These are phyloP conservation scores for Corydoras maculifer DNA, from an alignment of 2,113 vertebrate species.

Conservation along the genomic window DNA sequence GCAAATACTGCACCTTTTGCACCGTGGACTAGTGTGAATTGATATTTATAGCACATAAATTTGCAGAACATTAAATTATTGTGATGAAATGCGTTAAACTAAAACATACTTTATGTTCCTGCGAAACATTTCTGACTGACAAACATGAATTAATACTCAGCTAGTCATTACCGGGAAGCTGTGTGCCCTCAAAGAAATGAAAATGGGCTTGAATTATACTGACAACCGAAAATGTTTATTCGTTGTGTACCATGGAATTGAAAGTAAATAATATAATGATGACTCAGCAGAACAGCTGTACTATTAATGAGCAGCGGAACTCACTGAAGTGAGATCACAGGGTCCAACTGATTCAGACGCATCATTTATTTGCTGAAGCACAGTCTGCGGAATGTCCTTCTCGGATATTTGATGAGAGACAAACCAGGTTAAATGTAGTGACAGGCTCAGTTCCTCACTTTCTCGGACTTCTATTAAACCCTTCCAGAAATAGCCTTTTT, in stretches of 20 bases:
- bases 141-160: neutral
- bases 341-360: constrained; percentile 10
- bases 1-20: too few relatives aligned
- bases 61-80: too few relatives aligned
- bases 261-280: neutral
- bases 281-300: constrained; percentile 16
- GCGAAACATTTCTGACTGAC: too few relatives aligned
- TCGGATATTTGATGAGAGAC: constrained; percentile 14
- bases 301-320: neutral
- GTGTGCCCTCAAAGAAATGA: neutral
- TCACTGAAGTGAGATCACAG: neutral
- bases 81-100: too few relatives aligned
- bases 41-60: too few relatives aligned
- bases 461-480: neutral
- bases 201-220: neutral
- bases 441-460: constrained; percentile 4
- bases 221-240: neutral
- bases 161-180: neutral
- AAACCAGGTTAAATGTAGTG: constrained; percentile 15
- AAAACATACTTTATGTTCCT: too few relatives aligned
- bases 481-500: neutral
- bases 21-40: too few relatives aligned
- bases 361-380: neutral
- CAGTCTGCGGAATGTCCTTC: constrained; percentile 3
- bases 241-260: neutral